Base-by-base conservation (phyloP, 1,140 invertebrate species). In the Caenorhabditis tropicalis region DNA sequence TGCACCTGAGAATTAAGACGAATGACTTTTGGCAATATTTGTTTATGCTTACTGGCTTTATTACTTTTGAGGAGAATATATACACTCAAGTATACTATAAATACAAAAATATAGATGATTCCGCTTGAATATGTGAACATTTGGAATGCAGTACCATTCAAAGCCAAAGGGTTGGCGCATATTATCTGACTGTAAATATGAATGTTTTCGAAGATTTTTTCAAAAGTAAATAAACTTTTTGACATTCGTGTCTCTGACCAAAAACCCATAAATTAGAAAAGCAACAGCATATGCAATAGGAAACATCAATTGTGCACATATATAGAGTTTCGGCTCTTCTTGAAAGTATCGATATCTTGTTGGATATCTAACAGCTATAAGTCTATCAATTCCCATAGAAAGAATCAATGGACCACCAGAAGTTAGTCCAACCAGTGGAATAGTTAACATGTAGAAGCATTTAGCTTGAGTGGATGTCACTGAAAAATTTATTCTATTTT, bases 341-440 rank as follows among this genome's bases (percentile, higher is more conserved):
- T 48, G 29, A 29, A 49, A 82, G 33, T 48, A 43, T 3, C 82
- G 36, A 46, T 82, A 70, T 12, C 33, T 36, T 15, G 43, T 46
- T n/a, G 82, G 82, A 31, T 65, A 82, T 7, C 10, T 70, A 16
- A 82, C 60, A 21, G 82, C 82, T 9, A 82, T n/a, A n/a, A n/a
- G n/a, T n/a, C n/a, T n/a, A n/a, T n/a, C n/a, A n/a, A n/a, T 82
- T n/a, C 82, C 82, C 82, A 82, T 82, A 5, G 82, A 58, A 16
- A 82, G 24, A 49, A 82, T 82, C 60, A 82, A 53, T 1, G 82
- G 82, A 29, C 56, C 82, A 7, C 82, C 82, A n/a, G 60, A 21
- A 49, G 24, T 39, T 10, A 24, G 29, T 5, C 82, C 82, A n/a
- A 82, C 24, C 9, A 82, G 36, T 16, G 82, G 58, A 19, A 82